Evolutionary conservation across 2,113 vertebrate species (phyloP).

Genomic region (Xenopus borealis): DNA sequence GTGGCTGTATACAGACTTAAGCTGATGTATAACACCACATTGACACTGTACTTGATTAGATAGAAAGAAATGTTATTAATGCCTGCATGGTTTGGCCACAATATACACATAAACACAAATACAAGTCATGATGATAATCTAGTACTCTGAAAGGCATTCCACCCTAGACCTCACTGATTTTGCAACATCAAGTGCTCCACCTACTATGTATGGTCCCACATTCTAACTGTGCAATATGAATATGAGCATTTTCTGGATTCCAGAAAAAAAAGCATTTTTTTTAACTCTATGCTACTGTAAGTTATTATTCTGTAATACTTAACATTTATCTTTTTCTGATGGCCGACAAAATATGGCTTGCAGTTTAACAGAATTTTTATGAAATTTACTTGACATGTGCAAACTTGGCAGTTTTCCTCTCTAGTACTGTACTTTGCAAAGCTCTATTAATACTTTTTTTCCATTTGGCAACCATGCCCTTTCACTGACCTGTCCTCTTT

Average conservation of each 20-base stretch:
- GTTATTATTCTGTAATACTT: conserved; percentile 19
- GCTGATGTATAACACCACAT: background rate
- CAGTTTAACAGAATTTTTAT: conserved; percentile 49
- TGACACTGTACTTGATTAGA: background rate
- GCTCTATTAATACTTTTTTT: conserved; percentile 70
- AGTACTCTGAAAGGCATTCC: background rate
- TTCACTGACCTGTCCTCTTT: conserved; percentile 71
- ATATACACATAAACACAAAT: background rate
- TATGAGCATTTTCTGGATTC: conserved; percentile 1
- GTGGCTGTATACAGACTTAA: no score
- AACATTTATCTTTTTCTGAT: conserved; percentile 40
- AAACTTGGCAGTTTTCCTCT: conserved; percentile 72
- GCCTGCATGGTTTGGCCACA: background rate
- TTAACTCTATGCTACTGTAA: background rate
- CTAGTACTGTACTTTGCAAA: conserved; percentile 53
- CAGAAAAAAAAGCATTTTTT: conserved; percentile 12
- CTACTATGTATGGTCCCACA: background rate
- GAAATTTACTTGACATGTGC: conserved; percentile 61
- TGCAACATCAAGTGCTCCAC: background rate
- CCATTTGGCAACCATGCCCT: conserved; percentile 68
- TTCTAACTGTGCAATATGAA: conserved; percentile 15
- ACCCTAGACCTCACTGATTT: conserved; percentile 3
- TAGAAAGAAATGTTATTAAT: background rate
- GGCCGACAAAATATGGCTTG: conserved; percentile 61
- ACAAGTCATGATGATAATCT: background rate